Conservation (phyloP, 2,888 invertebrate genomes). For the Hemithea aestivaria region DNA sequence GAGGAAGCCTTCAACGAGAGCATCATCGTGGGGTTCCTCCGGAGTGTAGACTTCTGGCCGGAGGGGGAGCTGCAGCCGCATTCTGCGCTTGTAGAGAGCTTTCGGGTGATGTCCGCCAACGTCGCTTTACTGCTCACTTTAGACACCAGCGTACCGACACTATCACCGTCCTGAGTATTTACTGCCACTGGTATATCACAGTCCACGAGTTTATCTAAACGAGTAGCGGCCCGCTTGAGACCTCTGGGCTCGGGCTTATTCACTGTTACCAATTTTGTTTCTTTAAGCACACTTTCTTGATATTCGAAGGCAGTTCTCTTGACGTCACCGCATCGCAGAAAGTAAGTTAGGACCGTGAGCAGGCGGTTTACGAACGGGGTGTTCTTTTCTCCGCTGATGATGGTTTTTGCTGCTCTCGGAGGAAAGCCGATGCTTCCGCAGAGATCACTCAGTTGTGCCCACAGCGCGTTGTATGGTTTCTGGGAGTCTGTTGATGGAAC, state of each 20-base stretch:
- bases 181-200: conserved; percentile 37
- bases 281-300: conserved; percentile 48
- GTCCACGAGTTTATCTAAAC: conserved; percentile 26
- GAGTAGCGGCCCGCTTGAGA: conserved; percentile 36
- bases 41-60: conserved; percentile 41
- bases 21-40: conserved; percentile 55
- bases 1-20: conserved; percentile 49
- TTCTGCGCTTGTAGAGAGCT: conserved; percentile 62
- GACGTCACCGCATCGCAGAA: conserved; percentile 89
- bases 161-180: conserved; percentile 54
- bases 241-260: conserved; percentile 25
- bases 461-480: conserved; percentile 89
- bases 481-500: conserved; percentile 18
- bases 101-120: conserved; percentile 52
- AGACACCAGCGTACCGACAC: conserved; percentile 51
- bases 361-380: conserved; percentile 84
- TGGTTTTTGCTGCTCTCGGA: conserved; percentile 86
- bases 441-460: conserved; percentile 93
- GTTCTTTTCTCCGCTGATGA: conserved; percentile 85
- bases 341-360: conserved; percentile 90
- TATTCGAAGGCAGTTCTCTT: conserved; percentile 68
- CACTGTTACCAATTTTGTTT: conserved; percentile 54
- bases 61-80: conserved; percentile 32
- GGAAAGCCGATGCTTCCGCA: conserved; percentile 92
- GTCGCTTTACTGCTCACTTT: conserved; percentile 57